Base-by-base conservation (phyloP, 1,140 invertebrate species). In the Psix sp. region DNA sequence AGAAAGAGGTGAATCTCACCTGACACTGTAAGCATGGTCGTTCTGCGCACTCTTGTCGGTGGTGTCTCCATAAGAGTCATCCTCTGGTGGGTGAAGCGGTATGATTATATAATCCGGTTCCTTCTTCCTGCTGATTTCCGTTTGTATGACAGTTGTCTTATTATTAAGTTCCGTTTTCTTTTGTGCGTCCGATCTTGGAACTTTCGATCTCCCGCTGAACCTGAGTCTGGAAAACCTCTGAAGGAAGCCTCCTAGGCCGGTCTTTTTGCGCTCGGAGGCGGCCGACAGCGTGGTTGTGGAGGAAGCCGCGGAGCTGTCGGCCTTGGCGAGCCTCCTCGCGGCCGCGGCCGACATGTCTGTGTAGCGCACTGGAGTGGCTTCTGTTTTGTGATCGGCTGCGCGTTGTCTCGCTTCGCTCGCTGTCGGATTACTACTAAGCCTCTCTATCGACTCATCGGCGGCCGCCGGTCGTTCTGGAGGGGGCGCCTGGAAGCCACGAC, bases 161-260 rank as follows among this genome's bases (percentile, higher is more conserved):
- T 18, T 40, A 10, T 1, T 15, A 3, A 11, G 76, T 71, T 63
- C 63, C 71, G 26, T 2, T 31, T 83, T 85, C 35, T 80, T 81
- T 29, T 77, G 76, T 33, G 77, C 59, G 57, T 86, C 84, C 16
- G 82, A 83, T 2, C 84, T 74, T 71, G 84, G 84, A 38, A 86
- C 84, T 74, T 87, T 86, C 0, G 83, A 82, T 16, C 87, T 74
- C 26, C 88, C 87, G 74, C 87, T 88, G 54, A 89, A 85, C 18
- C 89, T 76, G 6, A 88, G 65, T 33, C 83, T 83, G 16, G 88
- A 89, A 56, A 89, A 89, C 15, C 89, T 76, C 57, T 89, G 88
- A 5, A 89, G 82, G 40, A 89, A 89, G 3, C 88, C 87, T 11
- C 88, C 88, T 15, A 89, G 74, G 0, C 86, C 84, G 13, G 79